These are phyloP conservation scores for Lochmaea capreae DNA, from an alignment of 2,888 invertebrate genomes.

Conservation along the genomic window DNA sequence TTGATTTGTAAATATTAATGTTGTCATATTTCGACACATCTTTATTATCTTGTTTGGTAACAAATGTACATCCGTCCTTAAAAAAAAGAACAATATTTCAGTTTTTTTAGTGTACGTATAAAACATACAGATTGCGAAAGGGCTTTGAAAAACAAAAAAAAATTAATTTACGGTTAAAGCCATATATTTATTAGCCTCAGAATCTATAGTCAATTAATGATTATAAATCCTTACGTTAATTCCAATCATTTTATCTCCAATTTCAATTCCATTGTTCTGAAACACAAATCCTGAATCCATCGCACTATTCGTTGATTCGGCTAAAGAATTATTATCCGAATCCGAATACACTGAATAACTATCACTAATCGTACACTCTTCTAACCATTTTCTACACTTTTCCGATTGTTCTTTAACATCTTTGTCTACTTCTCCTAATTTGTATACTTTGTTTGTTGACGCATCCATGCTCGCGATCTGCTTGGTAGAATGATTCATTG, in stretches of 20 bases:
- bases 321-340: constrained; percentile 32
- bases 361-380: constrained; percentile 37
- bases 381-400: constrained; percentile 44
- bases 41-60: constrained; percentile 15
- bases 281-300: constrained; percentile 46
- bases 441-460: background rate
- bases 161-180: no score
- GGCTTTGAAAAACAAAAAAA: no score
- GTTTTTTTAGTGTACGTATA: no score
- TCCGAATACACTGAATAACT: constrained; percentile 30
- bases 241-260: constrained; percentile 21
- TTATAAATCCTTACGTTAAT: constrained; percentile 22
- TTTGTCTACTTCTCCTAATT: background rate
- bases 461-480: constrained; percentile 20
- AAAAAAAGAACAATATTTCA: constrained; percentile 1
- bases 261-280: constrained; percentile 27
- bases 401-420: constrained; percentile 5
- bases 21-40: constrained; percentile 34
- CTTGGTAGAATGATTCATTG: constrained; percentile 13
- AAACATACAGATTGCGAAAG: no score
- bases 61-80: constrained; percentile 9
- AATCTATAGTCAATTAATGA: no score
- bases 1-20: constrained; percentile 63
- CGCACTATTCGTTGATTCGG: constrained; percentile 43
- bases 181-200: no score